Evolutionary conservation across 2,888 invertebrate genomes (phyloP), one percentile per base, ranked within the genome.

Genomic region (Cerastis rubricosa): DNA sequence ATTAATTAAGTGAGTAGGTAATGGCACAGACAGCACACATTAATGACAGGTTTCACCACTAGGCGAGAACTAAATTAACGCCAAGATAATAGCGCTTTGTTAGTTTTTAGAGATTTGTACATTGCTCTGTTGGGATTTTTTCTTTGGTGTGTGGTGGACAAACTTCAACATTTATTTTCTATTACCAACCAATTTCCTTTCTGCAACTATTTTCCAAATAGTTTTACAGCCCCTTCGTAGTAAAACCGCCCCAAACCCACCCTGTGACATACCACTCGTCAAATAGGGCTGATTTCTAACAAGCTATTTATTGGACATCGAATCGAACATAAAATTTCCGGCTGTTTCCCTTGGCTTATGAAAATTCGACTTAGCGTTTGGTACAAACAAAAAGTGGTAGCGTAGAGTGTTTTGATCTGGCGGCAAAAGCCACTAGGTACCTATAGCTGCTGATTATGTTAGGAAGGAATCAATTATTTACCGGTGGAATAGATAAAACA

Each of bases 281-380:
- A 83, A 83, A 80, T 77, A 67, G 85, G 88, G 85, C 79, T 83
- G 87, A 86, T 80, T 84, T 83, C 85, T 88, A 91, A 90, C 92
- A 90, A 91, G 90, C 90, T 89, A 92, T 92, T 92, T 92, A 93
- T 93, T 92, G 91, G 89, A 89, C 88, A 86, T 90, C 83, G 90
- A 90, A 91, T 92, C 88, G 87, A 88, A 91, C 89, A 90, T 89
- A 90, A 88, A 89, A 91, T 91, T 91, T 91, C 88, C 89, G 86
- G 74, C 87, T 89, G 89, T 89, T 92, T 89, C 89, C 90, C 87
- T 89, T 78, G 76, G 84, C 83, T 89, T 90, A 90, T 90, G 89
- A 90, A 90, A 90, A 90, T 89, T 83, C 76, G 76, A 22, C 73
- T n/a, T n/a, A n/a, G 25, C 11, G 54, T 61, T 19, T 82, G 79